Percentiles rank a stretch among this genome's conserved stretches.
Conservation (phyloP, 2,888 invertebrate species). For the Diadegma fenestrale region DNA sequence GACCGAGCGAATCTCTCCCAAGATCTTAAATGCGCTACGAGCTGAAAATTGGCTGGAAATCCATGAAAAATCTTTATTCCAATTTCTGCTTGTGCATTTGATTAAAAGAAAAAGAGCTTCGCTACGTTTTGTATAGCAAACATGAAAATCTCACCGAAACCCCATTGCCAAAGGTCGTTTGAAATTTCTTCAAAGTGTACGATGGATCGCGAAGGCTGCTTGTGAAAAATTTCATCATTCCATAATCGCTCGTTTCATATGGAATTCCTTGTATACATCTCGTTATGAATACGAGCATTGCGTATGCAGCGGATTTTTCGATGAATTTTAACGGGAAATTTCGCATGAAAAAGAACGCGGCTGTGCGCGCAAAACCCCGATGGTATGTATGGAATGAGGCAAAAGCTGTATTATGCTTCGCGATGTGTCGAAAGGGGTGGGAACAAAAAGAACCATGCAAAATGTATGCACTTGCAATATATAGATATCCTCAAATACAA, state of each 20-base stretch:
- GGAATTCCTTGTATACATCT: constrained; percentile 19
- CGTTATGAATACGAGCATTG: constrained; percentile 31
- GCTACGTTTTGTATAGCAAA: background rate
- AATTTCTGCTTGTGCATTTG: background rate
- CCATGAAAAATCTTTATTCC: background rate
- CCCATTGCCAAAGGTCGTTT: background rate
- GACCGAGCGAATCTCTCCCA: background rate
- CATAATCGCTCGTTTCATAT: background rate
- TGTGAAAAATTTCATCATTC: constrained; percentile 12
- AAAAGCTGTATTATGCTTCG: constrained; percentile 41
- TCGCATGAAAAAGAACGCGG: constrained; percentile 49
- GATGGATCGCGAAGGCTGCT: background rate
- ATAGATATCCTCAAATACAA: background rate
- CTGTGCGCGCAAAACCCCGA: background rate
- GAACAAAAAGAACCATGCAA: constrained; percentile 44
- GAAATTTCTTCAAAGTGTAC: background rate
- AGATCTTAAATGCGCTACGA: background rate
- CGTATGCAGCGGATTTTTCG: constrained; percentile 54
- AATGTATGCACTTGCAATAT: constrained; percentile 23
- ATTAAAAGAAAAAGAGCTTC: background rate
- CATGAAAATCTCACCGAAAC: background rate
- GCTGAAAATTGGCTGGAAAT: background rate
- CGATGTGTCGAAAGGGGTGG: constrained; percentile 44
- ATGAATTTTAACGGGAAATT: constrained; percentile 63
- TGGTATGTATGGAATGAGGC: constrained; percentile 5